Percentiles rank a stretch among this genome's conserved stretches.
phyloP scores from a whole-genome alignment of 2,888 invertebrate genomes.

The Torymus texanus region DNA sequence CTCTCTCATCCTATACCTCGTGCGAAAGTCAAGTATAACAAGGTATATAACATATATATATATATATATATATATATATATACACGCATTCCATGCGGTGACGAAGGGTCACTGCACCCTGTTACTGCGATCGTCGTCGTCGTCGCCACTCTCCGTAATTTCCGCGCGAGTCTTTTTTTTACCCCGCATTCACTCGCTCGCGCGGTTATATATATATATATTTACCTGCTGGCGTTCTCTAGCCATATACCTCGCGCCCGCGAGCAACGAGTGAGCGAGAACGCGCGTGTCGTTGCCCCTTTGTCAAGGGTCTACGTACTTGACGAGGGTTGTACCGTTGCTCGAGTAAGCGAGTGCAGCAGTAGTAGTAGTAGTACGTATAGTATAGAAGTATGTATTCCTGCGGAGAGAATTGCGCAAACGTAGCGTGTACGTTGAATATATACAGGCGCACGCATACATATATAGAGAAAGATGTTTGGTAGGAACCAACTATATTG shows the following conservation, averaged over 20 bases:
- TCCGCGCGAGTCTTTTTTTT: constrained; percentile 48
- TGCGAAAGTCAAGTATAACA: constrained; percentile 23
- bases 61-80: background rate
- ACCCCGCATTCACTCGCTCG: constrained; percentile 19
- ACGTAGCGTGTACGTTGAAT: too few species aligned
- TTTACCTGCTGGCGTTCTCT: too few species aligned
- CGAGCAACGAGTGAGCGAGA: too few species aligned
- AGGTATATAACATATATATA: background rate
- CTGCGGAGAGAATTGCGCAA: too few species aligned
- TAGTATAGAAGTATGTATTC: too few species aligned
- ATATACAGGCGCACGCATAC: too few species aligned
- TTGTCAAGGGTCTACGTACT: constrained; percentile 57
- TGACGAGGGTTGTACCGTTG: constrained; percentile 50
- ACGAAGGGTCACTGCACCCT: constrained; percentile 39
- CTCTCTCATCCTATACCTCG: background rate
- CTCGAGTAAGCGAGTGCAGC: background rate
- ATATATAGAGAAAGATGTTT: too few species aligned
- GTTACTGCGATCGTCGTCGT: background rate
- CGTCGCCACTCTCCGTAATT: constrained; percentile 17
- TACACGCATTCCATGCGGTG: background rate
- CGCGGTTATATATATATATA: background rate
- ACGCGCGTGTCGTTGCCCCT: constrained; percentile 53
- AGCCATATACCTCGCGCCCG: background rate
- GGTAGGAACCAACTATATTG: too few species aligned
- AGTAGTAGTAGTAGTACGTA: too few species aligned